These are phyloP conservation scores for Neoarius graeffei DNA, from an alignment of 2,113 vertebrate genomes.

Conservation along the genomic window DNA sequence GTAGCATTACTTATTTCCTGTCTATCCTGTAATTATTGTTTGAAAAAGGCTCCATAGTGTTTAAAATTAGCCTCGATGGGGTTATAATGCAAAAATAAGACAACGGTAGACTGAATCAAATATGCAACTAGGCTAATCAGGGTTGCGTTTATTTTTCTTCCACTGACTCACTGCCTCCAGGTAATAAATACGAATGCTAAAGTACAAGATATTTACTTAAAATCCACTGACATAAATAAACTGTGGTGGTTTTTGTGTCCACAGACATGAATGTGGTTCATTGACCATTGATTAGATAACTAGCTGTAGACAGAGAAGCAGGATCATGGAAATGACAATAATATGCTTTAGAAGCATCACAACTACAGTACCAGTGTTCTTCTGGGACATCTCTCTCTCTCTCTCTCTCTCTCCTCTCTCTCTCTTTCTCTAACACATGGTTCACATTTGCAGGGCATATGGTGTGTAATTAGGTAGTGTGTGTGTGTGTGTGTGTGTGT, in stretches of 20 bases:
- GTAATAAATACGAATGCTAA: not conserved
- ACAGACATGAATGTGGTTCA: not conserved
- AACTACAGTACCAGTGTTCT: constrained; percentile 6
- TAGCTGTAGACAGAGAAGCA: not conserved
- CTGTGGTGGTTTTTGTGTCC: too few species aligned
- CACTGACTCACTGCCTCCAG: not conserved
- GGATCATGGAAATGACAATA: not conserved
- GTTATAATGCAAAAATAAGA: not conserved
- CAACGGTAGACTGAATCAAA: not conserved
- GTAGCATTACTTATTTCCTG: not conserved
- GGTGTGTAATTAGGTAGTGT: not conserved
- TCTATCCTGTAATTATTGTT: not conserved
- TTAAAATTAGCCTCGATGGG: not conserved
- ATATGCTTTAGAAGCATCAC: constrained; percentile 33
- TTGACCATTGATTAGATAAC: not conserved
- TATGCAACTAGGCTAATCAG: not conserved
- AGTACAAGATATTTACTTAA: not conserved
- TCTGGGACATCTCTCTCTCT: constrained; percentile 2
- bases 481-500: not conserved
- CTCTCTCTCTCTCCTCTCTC: constrained; percentile 4
- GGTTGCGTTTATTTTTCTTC: too few species aligned
- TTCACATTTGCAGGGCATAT: constrained; percentile 33
- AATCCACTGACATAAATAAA: not conserved
- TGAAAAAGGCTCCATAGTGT: not conserved
- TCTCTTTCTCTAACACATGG: constrained; percentile 27